A percentile compares a stretch with the other conserved stretches of the same genome.
Conservation (phyloP, 2,113 vertebrate genomes). For the Cervus canadensis region DNA sequence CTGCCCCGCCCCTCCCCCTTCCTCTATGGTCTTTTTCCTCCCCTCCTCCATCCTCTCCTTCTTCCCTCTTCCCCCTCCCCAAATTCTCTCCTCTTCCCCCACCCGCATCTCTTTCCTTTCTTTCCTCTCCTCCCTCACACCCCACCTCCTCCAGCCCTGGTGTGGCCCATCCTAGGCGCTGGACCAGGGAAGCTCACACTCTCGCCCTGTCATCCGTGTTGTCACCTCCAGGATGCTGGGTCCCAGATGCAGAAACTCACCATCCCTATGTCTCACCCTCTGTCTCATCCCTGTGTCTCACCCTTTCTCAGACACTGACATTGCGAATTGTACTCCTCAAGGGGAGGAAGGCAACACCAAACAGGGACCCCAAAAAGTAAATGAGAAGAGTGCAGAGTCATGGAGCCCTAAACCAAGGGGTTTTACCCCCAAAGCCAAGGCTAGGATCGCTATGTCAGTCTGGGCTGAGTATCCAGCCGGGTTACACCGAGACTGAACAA, state of each 20-base stretch:
- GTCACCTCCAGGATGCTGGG: background rate
- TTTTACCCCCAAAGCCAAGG: background rate
- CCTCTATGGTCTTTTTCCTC: background rate
- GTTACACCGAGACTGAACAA: background rate
- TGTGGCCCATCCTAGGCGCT: background rate
- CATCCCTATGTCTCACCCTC: background rate
- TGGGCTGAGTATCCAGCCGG: background rate
- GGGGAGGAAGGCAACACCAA: background rate
- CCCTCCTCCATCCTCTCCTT: background rate
- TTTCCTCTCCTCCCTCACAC: background rate
- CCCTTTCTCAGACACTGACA: background rate
- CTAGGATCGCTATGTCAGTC: background rate
- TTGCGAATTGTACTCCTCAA: background rate
- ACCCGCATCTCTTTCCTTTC: background rate
- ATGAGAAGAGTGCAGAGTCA: background rate
- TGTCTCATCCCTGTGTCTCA: background rate
- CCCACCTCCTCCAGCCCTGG: background rate
- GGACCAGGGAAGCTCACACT: background rate
- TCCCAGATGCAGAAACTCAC: background rate
- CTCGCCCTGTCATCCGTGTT: accelerated
- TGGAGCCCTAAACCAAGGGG: background rate
- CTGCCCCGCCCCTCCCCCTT: constrained; percentile 57
- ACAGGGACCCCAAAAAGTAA: background rate
- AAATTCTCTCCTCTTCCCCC: background rate
- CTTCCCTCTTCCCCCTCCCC: background rate